A percentile compares a stretch with the other conserved stretches of the same genome.
These are phyloP conservation scores for Apeltes quadracus DNA, from an alignment of 2,113 vertebrate species.

Conservation along the genomic window DNA sequence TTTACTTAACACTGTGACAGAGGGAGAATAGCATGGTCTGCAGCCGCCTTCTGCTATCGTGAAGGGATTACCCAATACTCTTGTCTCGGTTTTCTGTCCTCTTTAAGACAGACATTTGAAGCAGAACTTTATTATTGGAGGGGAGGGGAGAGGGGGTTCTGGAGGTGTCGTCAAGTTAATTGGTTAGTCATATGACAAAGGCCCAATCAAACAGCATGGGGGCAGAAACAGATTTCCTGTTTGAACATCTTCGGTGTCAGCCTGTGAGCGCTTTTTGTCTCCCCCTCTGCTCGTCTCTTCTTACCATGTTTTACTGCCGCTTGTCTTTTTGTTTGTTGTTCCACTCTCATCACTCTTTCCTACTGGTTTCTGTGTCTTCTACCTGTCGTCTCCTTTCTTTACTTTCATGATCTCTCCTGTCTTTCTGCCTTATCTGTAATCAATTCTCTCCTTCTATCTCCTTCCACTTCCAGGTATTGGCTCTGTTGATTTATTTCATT, in stretches of 20 bases:
- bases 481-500: slow-evolving; percentile 12
- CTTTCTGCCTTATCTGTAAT: slow-evolving; percentile 9
- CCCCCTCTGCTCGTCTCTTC: neutral
- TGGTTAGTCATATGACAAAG: slow-evolving; percentile 57
- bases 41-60: slow-evolving; percentile 3
- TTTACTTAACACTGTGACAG: slow-evolving; percentile 6
- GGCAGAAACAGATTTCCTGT: slow-evolving; percentile 24
- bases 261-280: slow-evolving; percentile 19
- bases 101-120: slow-evolving; percentile 56
- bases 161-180: slow-evolving; percentile 60
- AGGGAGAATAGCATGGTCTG: slow-evolving; percentile 4
- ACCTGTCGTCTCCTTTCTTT: slow-evolving; percentile 21
- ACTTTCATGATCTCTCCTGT: slow-evolving; percentile 11
- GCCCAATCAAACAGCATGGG: slow-evolving; percentile 42
- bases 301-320: neutral
- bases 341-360: slow-evolving; percentile 15
- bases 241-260: slow-evolving; percentile 23
- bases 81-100: slow-evolving; percentile 11
- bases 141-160: slow-evolving; percentile 33
- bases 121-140: slow-evolving; percentile 34
- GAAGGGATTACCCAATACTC: slow-evolving; percentile 33
- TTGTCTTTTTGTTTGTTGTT: slow-evolving; percentile 14
- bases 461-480: slow-evolving; percentile 15
- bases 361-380: slow-evolving; percentile 28
- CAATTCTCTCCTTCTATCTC: slow-evolving; percentile 5